Base-by-base conservation (phyloP, 2,797 vertebrate species). In the Valencia hispanica region DNA sequence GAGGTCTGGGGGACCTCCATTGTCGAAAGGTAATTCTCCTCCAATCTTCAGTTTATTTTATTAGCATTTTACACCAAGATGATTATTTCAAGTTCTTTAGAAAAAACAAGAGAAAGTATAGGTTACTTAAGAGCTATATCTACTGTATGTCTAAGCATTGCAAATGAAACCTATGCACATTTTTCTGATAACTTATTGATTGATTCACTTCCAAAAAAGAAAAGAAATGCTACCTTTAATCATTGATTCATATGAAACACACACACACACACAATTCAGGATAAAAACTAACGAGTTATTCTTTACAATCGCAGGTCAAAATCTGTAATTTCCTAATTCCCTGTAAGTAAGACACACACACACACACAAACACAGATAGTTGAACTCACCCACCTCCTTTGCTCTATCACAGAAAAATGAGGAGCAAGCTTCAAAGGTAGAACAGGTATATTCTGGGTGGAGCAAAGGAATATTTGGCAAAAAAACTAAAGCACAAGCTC, bases 341-440 rank as follows among this genome's bases (percentile, higher is more conserved):
- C n/a, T n/a, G n/a, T n/a, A n/a, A n/a, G n/a, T n/a, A n/a, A n/a
- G n/a, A n/a, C n/a, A n/a, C n/a, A n/a, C n/a, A n/a, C n/a, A n/a
- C n/a, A n/a, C n/a, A n/a, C n/a, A n/a, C n/a, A n/a, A n/a, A 57
- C 3, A 32, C 0, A 65, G 41, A 22, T 39, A 34, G 22, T 34
- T 74, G 20, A 73, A 27, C 86, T 87, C 55, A 91, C 88, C 89
- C 73, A 15, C 63, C 71, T 75, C 71, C 77, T 78, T 72, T 39
- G 32, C 76, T 41, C 74, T 6, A 45, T 80, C 59, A 73, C 63
- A 72, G 70, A 73, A 66, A 70, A 84, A 55, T 90, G 81, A 88
- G 25, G 39, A 8, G 20, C 12, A 20, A 7, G 5, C n/a, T 14
- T 32, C 9, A 55, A 4, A 59, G 32, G n/a, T 65, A 11, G 47